A percentile compares a stretch with the other conserved stretches of the same genome.
Evolutionary conservation across 1,140 invertebrate genomes (phyloP).

Genomic region (Thaumatotibia leucotreta): DNA sequence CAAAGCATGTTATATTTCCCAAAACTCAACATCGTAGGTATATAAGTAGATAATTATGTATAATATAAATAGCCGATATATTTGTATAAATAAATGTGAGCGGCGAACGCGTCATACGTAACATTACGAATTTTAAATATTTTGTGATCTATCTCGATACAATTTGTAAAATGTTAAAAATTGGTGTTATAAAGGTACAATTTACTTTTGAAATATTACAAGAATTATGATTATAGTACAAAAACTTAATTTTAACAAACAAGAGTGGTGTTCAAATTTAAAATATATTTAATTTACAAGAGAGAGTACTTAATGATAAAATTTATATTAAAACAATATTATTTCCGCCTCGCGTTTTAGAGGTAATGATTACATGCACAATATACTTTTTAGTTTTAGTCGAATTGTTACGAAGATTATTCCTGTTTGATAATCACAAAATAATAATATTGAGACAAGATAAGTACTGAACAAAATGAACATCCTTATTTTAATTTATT

Average conservation of each 20-base stretch:
- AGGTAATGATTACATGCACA: background rate
- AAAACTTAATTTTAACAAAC: background rate
- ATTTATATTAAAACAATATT: background rate
- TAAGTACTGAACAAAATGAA: too few species aligned
- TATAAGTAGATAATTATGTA: background rate
- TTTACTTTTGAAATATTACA: background rate
- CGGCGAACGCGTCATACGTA: background rate
- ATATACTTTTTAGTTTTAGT: too few species aligned
- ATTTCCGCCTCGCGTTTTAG: too few species aligned
- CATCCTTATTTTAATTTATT: too few species aligned
- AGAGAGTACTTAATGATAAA: background rate
- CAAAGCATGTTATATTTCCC: background rate
- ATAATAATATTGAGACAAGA: too few species aligned
- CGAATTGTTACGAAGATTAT: too few species aligned
- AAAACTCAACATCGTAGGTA: slow-evolving; percentile 3
- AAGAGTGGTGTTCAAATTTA: background rate
- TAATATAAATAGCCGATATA: background rate
- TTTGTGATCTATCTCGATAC: background rate
- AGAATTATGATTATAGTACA: background rate
- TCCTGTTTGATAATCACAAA: too few species aligned
- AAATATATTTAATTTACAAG: background rate
- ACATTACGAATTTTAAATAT: background rate
- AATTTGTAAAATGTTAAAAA: slow-evolving; percentile 9
- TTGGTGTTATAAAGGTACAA: slow-evolving; percentile 3
- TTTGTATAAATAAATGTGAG: background rate